These are phyloP conservation scores for Chironomus riparius DNA, from an alignment of 2,888 invertebrate genomes.

Conservation along the genomic window DNA sequence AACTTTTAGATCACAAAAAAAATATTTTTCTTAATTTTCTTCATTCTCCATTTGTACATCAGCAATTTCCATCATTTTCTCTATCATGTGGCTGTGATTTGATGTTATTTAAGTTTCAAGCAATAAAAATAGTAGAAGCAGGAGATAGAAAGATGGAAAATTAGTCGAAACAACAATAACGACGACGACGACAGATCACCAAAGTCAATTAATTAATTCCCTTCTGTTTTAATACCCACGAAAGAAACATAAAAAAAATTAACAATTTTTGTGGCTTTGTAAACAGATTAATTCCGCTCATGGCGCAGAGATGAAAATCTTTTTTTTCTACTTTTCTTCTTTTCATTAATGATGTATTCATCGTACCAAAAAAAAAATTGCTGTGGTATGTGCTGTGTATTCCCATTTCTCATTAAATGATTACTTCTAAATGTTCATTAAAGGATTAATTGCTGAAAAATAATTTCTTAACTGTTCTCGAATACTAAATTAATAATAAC, in stretches of 20 bases:
- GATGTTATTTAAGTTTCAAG: no score
- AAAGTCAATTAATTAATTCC: constrained; percentile 2
- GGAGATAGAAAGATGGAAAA: no score
- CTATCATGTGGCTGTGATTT: no score
- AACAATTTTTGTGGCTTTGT: constrained; percentile 3
- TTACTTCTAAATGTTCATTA: constrained; percentile 1
- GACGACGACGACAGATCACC: background rate
- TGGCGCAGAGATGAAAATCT: background rate
- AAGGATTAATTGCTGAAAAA: constrained; percentile 18
- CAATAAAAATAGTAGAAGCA: no score
- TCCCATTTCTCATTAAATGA: background rate
- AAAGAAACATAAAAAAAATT: background rate
- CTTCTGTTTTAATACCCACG: background rate
- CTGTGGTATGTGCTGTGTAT: no score
- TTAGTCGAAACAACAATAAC: no score
- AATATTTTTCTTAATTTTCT: no score
- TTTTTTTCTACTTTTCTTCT: no score
- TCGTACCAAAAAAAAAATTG: no score
- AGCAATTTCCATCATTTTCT: no score
- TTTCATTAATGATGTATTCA: no score
- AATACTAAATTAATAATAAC: background rate
- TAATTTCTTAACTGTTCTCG: background rate
- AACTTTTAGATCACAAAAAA: background rate
- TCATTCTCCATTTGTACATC: no score
- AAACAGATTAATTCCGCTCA: constrained; percentile 6